Percentiles rank a stretch among this genome's conserved stretches.
These are phyloP conservation scores for Aulostomus chinensis DNA, from an alignment of 2,797 vertebrate genomes.

Conservation along the genomic window DNA sequence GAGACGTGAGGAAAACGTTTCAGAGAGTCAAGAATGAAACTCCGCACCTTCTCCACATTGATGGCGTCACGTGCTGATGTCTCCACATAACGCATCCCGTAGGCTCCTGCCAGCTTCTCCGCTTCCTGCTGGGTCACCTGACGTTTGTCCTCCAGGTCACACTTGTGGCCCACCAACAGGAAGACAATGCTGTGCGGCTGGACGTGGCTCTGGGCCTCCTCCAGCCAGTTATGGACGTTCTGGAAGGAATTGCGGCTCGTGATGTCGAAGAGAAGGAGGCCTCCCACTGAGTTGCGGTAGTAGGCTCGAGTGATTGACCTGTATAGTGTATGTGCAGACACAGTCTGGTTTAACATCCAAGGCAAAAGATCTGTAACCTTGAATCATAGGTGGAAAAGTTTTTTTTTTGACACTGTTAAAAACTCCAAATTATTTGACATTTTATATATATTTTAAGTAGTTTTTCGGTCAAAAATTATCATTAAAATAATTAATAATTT, in stretches of 20 bases:
- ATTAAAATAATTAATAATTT: too few relatives aligned
- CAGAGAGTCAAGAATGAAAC: too few relatives aligned
- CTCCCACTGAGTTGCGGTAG: constrained; percentile 95
- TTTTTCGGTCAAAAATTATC: too few relatives aligned
- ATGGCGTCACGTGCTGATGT: constrained; percentile 90
- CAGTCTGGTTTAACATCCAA: too few relatives aligned
- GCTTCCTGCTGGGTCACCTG: constrained; percentile 89
- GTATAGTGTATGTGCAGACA: constrained; percentile 1
- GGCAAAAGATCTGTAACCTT: too few relatives aligned
- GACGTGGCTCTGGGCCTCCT: constrained; percentile 93
- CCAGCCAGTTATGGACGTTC: constrained; percentile 93
- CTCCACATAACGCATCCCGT: constrained; percentile 90
- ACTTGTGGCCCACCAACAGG: constrained; percentile 93
- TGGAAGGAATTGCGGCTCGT: constrained; percentile 95
- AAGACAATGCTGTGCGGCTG: constrained; percentile 95
- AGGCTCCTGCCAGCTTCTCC: constrained; percentile 88
- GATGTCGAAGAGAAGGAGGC: constrained; percentile 95
- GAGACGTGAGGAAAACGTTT: too few relatives aligned
- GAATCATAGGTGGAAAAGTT: too few relatives aligned
- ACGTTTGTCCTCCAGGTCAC: constrained; percentile 91
- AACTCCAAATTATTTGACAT: too few relatives aligned
- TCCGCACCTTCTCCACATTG: constrained; percentile 86
- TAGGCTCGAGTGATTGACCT: constrained; percentile 91
- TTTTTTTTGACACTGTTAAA: too few relatives aligned
- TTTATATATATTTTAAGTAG: too few relatives aligned